Base-by-base conservation (phyloP, 2,113 vertebrate species). In the Galemys pyrenaicus region DNA sequence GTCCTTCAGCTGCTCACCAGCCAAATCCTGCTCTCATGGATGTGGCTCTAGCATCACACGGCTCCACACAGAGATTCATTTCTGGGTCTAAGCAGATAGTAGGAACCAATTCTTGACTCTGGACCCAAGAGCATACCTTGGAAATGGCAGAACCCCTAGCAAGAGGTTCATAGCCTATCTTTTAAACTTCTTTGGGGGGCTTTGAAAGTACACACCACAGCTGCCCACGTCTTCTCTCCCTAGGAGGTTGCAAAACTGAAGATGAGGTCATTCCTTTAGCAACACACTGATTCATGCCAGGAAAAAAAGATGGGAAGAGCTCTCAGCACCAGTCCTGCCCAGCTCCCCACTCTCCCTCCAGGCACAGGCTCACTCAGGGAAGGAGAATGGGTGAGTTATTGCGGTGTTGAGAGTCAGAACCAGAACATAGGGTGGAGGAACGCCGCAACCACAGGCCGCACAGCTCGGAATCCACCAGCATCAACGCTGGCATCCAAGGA, bases 241-340 rank as follows among this genome's bases (percentile, higher is more conserved):
- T 11, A 46, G 67, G 75, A 68, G 89, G 44, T 5, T 60, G 35
- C 37, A 81, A 87, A 71, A 44, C 89, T 81, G 80, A 91, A 75
- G 84, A 70, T 24, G 64, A 94, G 65, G 26, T 71, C 62, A 58
- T 84, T 85, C 87, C 68, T 89, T 74, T 93, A 86, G 87, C 86
- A 83, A 67, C 71, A 75, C 32, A 79, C 39, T 22, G 37, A 54
- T 79, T 96, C 73, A 30, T 37, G 41, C n/a, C 44, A 37, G 73
- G 68, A 78, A 92, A 78, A 78, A 77, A 37, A 37, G 86, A 78
- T 19, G 87, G 56, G 26, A n/a, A 64, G 41, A 26, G 30, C 65
- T 79, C 68, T 92, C 49, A 70, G 77, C 41, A 13, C 9, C 35
- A 65, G 39, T 37, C 80, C 75, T 77, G 39, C 13, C 67, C 41